Conservation (phyloP, 2,888 invertebrate genomes). For the Amphipyra tragopoginis region DNA sequence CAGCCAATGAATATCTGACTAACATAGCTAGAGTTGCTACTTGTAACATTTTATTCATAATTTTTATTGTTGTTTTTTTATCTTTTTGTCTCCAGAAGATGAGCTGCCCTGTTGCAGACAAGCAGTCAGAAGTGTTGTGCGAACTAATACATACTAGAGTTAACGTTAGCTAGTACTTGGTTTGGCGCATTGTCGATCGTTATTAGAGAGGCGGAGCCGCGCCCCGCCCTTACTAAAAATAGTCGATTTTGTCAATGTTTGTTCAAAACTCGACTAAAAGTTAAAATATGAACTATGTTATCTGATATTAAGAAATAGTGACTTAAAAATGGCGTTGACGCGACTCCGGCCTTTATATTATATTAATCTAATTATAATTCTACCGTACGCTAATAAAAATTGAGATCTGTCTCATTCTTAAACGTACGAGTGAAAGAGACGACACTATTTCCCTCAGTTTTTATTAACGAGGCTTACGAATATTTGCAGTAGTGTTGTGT, state of each 20-base stretch:
- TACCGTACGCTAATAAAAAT: conserved; percentile 36
- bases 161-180: conserved; percentile 67
- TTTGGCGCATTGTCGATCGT: conserved; percentile 82
- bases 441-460: conserved; percentile 33
- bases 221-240: conserved; percentile 2
- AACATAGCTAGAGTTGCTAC: too few species aligned
- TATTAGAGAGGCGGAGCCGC: conserved; percentile 50
- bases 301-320: conserved; percentile 4
- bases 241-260: conserved; percentile 54
- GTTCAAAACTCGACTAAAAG: conserved; percentile 44
- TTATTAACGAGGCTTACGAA: conserved; percentile 29
- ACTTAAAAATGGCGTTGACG: conserved; percentile 30
- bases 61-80: neutral
- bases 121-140: conserved; percentile 75
- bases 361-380: conserved; percentile 46
- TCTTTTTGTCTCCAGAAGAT: conserved; percentile 68
- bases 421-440: conserved; percentile 25
- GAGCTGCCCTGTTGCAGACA: conserved; percentile 72
- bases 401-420: conserved; percentile 28
- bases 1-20: too few species aligned
- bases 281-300: conserved; percentile 6
- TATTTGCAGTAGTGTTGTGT: conserved; percentile 38
- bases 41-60: neutral
- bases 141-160: conserved; percentile 68
- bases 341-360: conserved; percentile 51